Conservation (phyloP, 2,797 vertebrate genomes). For the Acipenser transmontanus region DNA sequence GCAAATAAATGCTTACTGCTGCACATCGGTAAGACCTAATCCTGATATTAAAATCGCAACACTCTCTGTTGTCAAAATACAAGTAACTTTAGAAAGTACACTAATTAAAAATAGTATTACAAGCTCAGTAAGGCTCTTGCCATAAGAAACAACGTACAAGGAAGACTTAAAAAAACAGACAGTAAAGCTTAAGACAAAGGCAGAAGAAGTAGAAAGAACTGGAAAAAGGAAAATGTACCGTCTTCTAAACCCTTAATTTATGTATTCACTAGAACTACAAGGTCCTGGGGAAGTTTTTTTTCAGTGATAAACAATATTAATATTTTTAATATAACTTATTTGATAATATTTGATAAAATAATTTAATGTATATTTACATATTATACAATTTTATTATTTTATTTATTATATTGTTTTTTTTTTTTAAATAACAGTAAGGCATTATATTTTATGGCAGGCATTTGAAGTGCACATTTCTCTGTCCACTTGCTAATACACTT, state of each 20-base stretch:
- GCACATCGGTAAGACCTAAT: conserved; percentile 33
- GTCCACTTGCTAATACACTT: conserved; percentile 32
- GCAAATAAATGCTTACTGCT: conserved; percentile 12
- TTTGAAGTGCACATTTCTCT: conserved; percentile 56
- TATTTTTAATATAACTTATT: conserved; percentile 46
- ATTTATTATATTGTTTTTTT: not conserved
- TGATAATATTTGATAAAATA: conserved; percentile 44
- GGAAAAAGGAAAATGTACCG: conserved; percentile 4
- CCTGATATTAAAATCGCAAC: conserved; percentile 16
- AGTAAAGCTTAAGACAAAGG: conserved; percentile 9
- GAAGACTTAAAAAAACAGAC: conserved; percentile 36
- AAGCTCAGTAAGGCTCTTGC: conserved; percentile 51
- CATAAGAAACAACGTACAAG: conserved; percentile 35
- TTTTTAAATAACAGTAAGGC: conserved; percentile 60
- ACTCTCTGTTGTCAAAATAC: conserved; percentile 8
- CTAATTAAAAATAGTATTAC: conserved; percentile 37
- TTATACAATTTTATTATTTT: conserved; percentile 38
- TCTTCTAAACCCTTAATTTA: conserved; percentile 2
- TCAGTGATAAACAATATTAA: conserved; percentile 48
- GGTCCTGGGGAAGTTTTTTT: conserved; percentile 15
- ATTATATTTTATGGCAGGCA: conserved; percentile 60
- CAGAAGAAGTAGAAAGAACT: conserved; percentile 2
- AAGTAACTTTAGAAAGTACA: conserved; percentile 6
- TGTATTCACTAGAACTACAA: not conserved
- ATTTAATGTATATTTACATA: conserved; percentile 54